Conservation (phyloP, 2,888 invertebrate species). For the Escarpia spicata region DNA sequence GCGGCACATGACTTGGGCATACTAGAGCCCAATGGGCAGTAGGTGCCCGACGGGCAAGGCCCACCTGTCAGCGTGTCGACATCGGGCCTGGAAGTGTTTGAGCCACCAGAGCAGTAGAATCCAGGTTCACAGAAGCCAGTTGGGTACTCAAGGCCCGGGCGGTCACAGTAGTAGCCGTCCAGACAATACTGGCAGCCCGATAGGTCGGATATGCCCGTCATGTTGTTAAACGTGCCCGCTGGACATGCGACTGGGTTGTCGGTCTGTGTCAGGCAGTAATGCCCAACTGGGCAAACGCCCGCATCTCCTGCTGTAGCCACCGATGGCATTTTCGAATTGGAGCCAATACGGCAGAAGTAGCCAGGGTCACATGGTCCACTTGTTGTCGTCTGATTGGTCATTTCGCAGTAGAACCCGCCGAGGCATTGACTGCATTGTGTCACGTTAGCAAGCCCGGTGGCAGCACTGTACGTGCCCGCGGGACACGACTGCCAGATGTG, state of each 20-base stretch:
- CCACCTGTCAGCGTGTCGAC: conserved; percentile 50
- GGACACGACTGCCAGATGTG: conserved; percentile 58
- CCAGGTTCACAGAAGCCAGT: conserved; percentile 54
- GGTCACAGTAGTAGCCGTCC: conserved; percentile 57
- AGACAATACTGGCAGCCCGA: conserved; percentile 54
- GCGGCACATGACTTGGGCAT: conserved; percentile 51
- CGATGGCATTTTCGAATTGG: conserved; percentile 50
- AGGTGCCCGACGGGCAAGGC: conserved; percentile 59
- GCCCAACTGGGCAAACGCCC: conserved; percentile 56
- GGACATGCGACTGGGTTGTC: conserved; percentile 55
- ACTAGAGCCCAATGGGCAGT: conserved; percentile 54
- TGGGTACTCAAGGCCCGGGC: conserved; percentile 54
- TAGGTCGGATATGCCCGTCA: conserved; percentile 39
- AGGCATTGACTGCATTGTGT: conserved; percentile 58
- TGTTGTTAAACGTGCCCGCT: conserved; percentile 59
- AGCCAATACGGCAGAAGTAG: conserved; percentile 55
- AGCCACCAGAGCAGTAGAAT: conserved; percentile 56
- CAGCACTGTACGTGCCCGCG: conserved; percentile 51
- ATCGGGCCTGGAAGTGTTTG: conserved; percentile 53
- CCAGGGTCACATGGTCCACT: conserved; percentile 59
- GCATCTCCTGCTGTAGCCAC: conserved; percentile 51
- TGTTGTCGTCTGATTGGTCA: conserved; percentile 50
- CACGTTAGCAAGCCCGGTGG: conserved; percentile 48
- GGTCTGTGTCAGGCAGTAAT: conserved; percentile 56
- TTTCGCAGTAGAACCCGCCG: conserved; percentile 57